Evolutionary conservation across 2,888 invertebrate genomes (phyloP), one percentile per base, ranked within the genome.

Genomic region (Enoplolaimus lenunculus): DNA sequence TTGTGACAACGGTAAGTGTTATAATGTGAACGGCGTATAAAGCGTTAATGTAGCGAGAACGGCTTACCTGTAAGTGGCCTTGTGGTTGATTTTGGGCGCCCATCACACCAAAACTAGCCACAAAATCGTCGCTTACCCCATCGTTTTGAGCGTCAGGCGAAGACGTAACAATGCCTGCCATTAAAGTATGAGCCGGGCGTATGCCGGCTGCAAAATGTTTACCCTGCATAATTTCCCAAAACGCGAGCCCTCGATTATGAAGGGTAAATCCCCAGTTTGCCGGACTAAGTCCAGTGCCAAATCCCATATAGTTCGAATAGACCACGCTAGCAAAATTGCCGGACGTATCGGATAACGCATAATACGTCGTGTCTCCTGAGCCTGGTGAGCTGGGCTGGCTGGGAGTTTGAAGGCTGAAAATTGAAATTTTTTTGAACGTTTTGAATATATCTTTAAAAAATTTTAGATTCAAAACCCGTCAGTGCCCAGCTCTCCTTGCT

Each of bases 51-150:
- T n/a, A n/a, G n/a, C n/a, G n/a, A n/a, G n/a, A n/a, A n/a, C n/a
- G n/a, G n/a, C n/a, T n/a, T 29, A 71, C 68, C 64, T 71, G 71
- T 30, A 71, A 33, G 35, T 71, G 71, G 16, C 60, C 68, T 35
- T 71, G 71, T 16, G 71, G 71, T 34, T 71, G 71, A n/a, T 69
- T 71, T 28, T 68, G 71, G 16, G 35, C 68, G 60, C 71, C 71
- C 69, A 69, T 68, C 3, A 62, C 34, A 31, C 71, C 71, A 30
- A 71, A 69, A 2, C 35, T 26, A 3, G 62, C 21, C 7, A 62
- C 21, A 1, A 71, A 35, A 2, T 29, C 67, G n/a, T 3, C 35
- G 1, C 1, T 33, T 13, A 45, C 45, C 7, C 45, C 45, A 45
- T 45, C 45, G 21, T 21, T 45, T 7, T 7, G 7, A 45, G 7